These are phyloP conservation scores for Hycleus cichorii DNA, from an alignment of 1,140 invertebrate species.

Conservation along the genomic window DNA sequence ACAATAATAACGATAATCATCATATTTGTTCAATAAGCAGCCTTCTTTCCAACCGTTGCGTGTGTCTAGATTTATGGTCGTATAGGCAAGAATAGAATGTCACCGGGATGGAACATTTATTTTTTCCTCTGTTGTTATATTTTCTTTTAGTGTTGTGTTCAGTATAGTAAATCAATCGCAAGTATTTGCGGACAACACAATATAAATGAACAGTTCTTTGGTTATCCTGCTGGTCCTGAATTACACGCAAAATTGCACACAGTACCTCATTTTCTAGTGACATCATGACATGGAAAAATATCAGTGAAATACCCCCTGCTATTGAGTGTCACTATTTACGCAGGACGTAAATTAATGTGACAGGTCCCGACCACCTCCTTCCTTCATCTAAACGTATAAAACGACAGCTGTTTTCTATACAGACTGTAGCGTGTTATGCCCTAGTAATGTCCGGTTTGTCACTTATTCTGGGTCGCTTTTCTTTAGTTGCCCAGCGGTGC, in stretches of 20 bases:
- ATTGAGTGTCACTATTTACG: constrained; percentile 5
- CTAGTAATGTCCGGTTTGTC: constrained; percentile 36
- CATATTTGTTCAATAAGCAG: neutral
- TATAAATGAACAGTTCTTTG: constrained; percentile 8
- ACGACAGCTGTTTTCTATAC: constrained; percentile 1
- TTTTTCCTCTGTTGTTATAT: neutral
- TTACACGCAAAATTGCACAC: constrained; percentile 32
- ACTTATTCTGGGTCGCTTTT: constrained; percentile 22
- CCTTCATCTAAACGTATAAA: neutral
- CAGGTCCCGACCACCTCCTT: constrained; percentile 4
- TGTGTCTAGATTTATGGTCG: constrained; percentile 6
- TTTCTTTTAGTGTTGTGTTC: constrained; percentile 18
- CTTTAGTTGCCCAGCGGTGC: constrained; percentile 18
- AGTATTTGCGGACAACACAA: constrained; percentile 9
- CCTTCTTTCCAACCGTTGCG: neutral
- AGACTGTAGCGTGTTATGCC: constrained; percentile 4
- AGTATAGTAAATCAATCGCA: constrained; percentile 23
- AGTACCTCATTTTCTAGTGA: constrained; percentile 24
- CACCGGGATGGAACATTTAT: constrained; percentile 18
- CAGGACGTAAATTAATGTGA: constrained; percentile 19
- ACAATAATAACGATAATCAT: neutral
- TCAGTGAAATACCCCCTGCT: constrained; percentile 7
- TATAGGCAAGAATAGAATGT: neutral
- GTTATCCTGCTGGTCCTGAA: constrained; percentile 25
- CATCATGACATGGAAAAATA: constrained; percentile 17